Percentiles rank a stretch among this genome's conserved stretches.
These are phyloP conservation scores for Eupithecia exiguata DNA, from an alignment of 2,888 invertebrate genomes.

Conservation along the genomic window DNA sequence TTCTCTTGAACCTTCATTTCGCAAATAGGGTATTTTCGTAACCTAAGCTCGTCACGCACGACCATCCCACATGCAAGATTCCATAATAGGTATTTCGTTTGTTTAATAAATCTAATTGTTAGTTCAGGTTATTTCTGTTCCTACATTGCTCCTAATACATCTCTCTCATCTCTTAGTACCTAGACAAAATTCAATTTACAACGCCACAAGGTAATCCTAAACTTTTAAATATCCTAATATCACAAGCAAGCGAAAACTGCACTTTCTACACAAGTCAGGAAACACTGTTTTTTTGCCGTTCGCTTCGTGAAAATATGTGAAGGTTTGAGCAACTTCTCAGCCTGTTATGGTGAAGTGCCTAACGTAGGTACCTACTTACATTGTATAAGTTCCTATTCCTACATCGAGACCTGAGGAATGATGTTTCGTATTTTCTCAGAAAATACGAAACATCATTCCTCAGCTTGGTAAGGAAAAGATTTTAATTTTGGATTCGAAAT, in stretches of 20 bases:
- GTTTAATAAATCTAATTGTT: neutral
- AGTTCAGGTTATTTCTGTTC: neutral
- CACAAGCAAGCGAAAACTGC: constrained; percentile 20
- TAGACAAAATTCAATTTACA: constrained; percentile 10
- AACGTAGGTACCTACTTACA: neutral
- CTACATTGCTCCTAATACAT: neutral
- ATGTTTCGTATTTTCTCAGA: no score
- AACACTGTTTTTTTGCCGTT: constrained; percentile 10
- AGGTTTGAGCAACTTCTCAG: constrained; percentile 15
- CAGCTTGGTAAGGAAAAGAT: no score
- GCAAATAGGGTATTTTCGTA: constrained; percentile 2
- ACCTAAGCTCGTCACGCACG: neutral
- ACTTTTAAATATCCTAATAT: constrained; percentile 17
- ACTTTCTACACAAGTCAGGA: constrained; percentile 9
- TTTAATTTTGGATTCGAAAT: no score
- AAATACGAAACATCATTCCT: neutral
- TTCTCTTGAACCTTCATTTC: constrained; percentile 45
- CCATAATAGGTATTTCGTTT: neutral
- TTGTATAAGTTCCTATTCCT: no score
- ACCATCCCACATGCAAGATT: neutral
- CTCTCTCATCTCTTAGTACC: neutral
- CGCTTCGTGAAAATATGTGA: constrained; percentile 19
- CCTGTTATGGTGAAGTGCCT: neutral
- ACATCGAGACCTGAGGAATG: no score
- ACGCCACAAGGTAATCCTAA: constrained; percentile 2